Evolutionary conservation across 2,888 invertebrate species (phyloP).

Genomic region (Agonopterix alstromeriana): DNA sequence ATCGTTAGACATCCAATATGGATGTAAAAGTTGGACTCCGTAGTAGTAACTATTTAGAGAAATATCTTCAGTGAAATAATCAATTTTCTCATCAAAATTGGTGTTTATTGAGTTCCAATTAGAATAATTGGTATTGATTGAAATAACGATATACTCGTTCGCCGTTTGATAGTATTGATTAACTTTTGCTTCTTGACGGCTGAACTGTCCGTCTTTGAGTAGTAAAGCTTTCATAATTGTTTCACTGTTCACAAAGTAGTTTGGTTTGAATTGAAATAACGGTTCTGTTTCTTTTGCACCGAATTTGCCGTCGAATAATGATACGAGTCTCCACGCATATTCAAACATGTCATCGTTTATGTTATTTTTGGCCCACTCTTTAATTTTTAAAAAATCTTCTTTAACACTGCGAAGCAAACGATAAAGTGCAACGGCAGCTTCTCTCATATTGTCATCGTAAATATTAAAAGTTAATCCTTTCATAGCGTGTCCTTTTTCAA

Average conservation of each 20-base stretch:
- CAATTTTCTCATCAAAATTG: constrained; percentile 60
- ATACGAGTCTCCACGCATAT: constrained; percentile 59
- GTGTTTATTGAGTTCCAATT: constrained; percentile 69
- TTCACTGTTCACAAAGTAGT: constrained; percentile 56
- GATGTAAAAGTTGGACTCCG: constrained; percentile 71
- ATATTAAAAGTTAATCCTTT: constrained; percentile 64
- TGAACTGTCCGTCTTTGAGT: constrained; percentile 30
- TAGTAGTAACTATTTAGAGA: constrained; percentile 78
- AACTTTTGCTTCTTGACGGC: constrained; percentile 26
- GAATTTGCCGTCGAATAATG: constrained; percentile 31
- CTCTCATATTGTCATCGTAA: constrained; percentile 62
- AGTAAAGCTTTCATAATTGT: constrained; percentile 51
- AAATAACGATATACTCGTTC: constrained; percentile 26
- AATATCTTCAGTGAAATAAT: constrained; percentile 81
- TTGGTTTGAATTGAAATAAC: constrained; percentile 65
- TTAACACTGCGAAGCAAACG: constrained; percentile 51
- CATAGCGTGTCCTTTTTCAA: constrained; percentile 36
- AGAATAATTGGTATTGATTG: constrained; percentile 59
- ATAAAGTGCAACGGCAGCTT: constrained; percentile 60
- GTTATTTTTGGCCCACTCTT: constrained; percentile 49
- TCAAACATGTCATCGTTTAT: constrained; percentile 69
- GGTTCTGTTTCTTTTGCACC: constrained; percentile 34
- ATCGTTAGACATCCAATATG: constrained; percentile 76
- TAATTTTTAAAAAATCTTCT: constrained; percentile 35
- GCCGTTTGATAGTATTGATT: constrained; percentile 33